Percentiles rank a stretch among this genome's conserved stretches.
phyloP scores from a whole-genome alignment of 2,888 invertebrate genomes.

The Melinaea marsaeus region DNA sequence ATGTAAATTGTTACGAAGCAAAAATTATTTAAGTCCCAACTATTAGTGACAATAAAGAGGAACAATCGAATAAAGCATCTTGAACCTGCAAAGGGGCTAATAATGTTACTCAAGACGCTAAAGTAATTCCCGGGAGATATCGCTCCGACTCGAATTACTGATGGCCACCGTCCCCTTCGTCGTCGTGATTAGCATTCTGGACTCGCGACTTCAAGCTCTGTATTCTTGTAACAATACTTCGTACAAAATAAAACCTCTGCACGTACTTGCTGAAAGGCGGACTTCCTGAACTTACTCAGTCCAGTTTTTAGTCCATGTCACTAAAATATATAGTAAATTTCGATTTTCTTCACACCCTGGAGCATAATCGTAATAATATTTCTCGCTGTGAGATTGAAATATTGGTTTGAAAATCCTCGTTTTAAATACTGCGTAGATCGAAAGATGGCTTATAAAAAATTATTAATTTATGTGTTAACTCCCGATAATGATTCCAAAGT shows the following conservation, averaged over 20 bases:
- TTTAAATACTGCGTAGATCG: too few relatives aligned
- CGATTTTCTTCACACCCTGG: conserved; percentile 3
- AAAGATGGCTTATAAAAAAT: too few relatives aligned
- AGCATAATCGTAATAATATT: not conserved
- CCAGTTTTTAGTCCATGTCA: conserved; percentile 48
- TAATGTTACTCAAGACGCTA: conserved; percentile 27
- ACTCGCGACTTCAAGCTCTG: conserved; percentile 58
- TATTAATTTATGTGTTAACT: too few relatives aligned
- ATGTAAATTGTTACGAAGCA: not conserved
- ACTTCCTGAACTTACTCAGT: conserved; percentile 59
- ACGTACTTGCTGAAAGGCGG: conserved; percentile 66
- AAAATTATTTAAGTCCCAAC: not conserved
- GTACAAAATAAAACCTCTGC: conserved; percentile 72
- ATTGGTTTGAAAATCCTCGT: not conserved
- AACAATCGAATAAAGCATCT: conserved; percentile 23
- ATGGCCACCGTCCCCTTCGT: conserved; percentile 62
- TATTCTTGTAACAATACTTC: conserved; percentile 69
- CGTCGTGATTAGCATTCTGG: conserved; percentile 71
- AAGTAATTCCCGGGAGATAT: conserved; percentile 46
- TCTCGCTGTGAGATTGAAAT: not conserved
- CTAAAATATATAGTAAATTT: conserved; percentile 35
- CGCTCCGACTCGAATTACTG: conserved; percentile 68
- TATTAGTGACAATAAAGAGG: conserved; percentile 14
- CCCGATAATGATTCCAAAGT: not conserved
- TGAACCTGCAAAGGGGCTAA: conserved; percentile 25